Evolutionary conservation across 2,113 vertebrate genomes (phyloP), one percentile per base, ranked within the genome.

Genomic region (Tupaia chinensis): DNA sequence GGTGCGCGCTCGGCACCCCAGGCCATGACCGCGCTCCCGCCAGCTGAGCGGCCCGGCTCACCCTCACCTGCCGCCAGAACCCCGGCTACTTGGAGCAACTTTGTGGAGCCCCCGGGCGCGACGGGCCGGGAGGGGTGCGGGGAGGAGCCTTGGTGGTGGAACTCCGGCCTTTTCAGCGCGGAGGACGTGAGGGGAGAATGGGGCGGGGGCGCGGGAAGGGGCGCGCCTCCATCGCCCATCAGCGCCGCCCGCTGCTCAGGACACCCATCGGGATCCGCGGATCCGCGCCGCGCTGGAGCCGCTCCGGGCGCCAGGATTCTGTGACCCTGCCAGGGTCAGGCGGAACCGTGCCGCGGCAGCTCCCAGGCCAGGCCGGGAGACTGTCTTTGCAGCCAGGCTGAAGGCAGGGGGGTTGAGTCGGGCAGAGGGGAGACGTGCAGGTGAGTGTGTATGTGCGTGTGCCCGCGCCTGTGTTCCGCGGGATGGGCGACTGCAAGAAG

Each of bases 31-130:
- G 84, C 11, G 89, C 93, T 90, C 77, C 34, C 56, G 25, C 86
- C 89, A 9, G 78, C 54, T 69, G 95, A 73, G 85, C 78, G 16
- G 72, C 89, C 70, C 70, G 61, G 70, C 85, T 66, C 78, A 85
- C 89, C 91, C 70, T 93, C 25, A 58, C 92, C 77, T 32, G 70
- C 25, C 11, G 13, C 82, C 56, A 1, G 87, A 78, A 82, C 80
- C 94, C 61, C 5, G 0, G 44, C 76, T 92, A 97, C 96, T 97
- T 94, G 88, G 65, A 96, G 82, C 94, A 97, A 97, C 97, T 98
- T 97, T 88, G 91, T 22, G 17, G 73, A 65, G 61, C 20, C 53
- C 74, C 61, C 25, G 17, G 84, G 78, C 83, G 25, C 58, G 15
- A 29, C 22, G 34, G 76, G 76, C n/a, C 20, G 66, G 82, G 91